Conservation (phyloP, 2,797 vertebrate genomes). For the Fratercula arctica region DNA sequence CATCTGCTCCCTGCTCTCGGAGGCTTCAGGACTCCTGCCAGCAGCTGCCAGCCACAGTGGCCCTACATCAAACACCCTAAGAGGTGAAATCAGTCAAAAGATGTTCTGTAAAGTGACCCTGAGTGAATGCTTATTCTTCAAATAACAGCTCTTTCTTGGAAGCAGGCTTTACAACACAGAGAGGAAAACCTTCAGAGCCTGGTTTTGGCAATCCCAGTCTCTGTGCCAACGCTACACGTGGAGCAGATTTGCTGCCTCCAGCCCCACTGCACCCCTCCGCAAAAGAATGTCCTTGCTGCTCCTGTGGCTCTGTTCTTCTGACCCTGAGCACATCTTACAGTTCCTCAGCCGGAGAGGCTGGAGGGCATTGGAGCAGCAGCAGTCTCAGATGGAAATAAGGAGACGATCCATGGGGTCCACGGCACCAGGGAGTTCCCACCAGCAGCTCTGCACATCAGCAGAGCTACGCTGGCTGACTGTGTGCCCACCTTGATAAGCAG, state of each 20-base stretch:
- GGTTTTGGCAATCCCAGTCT: background rate
- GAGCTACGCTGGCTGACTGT: background rate
- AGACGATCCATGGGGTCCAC: rapidly evolving
- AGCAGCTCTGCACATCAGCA: background rate
- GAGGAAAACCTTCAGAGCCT: background rate
- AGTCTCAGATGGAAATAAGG: background rate
- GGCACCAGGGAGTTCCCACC: background rate
- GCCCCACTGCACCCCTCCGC: rapidly evolving
- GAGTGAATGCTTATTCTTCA: background rate
- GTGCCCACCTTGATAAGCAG: background rate
- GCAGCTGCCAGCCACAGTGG: background rate
- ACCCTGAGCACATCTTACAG: background rate
- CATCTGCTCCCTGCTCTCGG: background rate
- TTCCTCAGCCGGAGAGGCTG: background rate
- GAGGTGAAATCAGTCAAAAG: background rate
- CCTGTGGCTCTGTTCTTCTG: background rate
- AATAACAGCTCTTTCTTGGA: background rate
- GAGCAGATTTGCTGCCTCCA: background rate
- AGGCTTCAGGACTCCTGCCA: background rate
- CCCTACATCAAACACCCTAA: background rate
- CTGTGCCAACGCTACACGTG: rapidly evolving
- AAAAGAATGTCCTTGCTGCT: background rate
- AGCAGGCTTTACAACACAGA: background rate
- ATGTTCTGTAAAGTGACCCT: background rate
- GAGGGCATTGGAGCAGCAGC: background rate